These are phyloP conservation scores for Scrobipalpa atriplicella DNA, from an alignment of 2,888 invertebrate genomes.

Conservation along the genomic window DNA sequence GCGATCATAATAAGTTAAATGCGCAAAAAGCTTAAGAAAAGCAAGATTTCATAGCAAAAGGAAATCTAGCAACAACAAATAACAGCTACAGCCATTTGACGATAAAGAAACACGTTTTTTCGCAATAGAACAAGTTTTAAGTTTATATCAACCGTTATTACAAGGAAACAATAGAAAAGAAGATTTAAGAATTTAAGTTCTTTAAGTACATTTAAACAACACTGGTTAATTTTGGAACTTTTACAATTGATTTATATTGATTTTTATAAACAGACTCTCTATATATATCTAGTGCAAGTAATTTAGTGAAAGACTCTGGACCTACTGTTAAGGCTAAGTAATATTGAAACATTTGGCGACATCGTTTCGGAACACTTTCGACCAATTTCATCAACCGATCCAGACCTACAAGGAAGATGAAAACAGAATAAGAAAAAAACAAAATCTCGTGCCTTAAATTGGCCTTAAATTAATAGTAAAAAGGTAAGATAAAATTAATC, in stretches of 20 bases:
- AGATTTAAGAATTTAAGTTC: constrained; percentile 77
- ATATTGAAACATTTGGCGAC: constrained; percentile 76
- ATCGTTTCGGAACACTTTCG: constrained; percentile 71
- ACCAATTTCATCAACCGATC: constrained; percentile 77
- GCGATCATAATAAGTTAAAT: constrained; percentile 71
- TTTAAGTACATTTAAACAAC: constrained; percentile 82
- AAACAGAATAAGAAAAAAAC: constrained; percentile 59
- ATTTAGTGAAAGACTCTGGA: constrained; percentile 79
- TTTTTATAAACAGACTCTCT: constrained; percentile 80
- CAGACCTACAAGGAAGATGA: constrained; percentile 71
- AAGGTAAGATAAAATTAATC: constrained; percentile 76
- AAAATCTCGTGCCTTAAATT: constrained; percentile 81
- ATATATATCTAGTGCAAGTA: constrained; percentile 78
- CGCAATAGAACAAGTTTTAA: constrained; percentile 84
- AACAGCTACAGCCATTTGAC: constrained; percentile 80
- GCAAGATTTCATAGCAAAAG: constrained; percentile 75
- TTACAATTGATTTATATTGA: constrained; percentile 74
- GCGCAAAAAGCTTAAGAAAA: constrained; percentile 72
- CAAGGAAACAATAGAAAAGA: constrained; percentile 82
- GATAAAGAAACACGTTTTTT: constrained; percentile 83
- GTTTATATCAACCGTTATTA: constrained; percentile 84
- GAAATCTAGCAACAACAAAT: constrained; percentile 73
- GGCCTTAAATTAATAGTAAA: constrained; percentile 82
- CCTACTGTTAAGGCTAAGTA: constrained; percentile 76
- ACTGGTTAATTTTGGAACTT: constrained; percentile 83